These are phyloP conservation scores for Masnerella sp. DNA, from an alignment of 2,888 invertebrate species.

Conservation along the genomic window DNA sequence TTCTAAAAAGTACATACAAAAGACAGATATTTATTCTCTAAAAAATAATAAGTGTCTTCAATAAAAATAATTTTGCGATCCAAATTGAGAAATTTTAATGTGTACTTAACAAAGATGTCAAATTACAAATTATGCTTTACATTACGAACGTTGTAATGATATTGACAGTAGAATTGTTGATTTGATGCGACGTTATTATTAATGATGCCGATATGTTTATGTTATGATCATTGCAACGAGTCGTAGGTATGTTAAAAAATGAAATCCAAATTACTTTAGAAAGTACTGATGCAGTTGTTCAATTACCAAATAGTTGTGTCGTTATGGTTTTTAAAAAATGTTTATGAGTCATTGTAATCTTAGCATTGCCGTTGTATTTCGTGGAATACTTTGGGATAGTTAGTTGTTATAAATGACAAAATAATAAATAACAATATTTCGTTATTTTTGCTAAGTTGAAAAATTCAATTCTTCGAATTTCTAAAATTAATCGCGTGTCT, in stretches of 20 bases:
- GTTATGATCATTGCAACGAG: conserved; percentile 22
- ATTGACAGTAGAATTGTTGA: conserved; percentile 40
- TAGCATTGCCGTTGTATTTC: conserved; percentile 14
- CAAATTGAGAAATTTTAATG: no score
- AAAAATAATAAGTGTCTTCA: no score
- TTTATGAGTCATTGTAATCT: conserved; percentile 28
- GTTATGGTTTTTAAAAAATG: conserved; percentile 31
- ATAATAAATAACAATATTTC: conserved; percentile 17
- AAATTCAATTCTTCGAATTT: no score
- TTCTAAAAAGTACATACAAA: no score
- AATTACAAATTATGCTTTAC: no score
- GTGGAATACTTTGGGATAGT: conserved; percentile 22
- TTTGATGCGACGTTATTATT: conserved; percentile 36
- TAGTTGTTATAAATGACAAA: conserved; percentile 14
- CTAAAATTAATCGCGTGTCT: no score
- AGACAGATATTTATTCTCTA: no score
- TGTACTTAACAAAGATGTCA: no score
- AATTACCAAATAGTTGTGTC: conserved; percentile 37
- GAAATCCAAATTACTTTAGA: conserved; percentile 49
- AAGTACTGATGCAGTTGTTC: conserved; percentile 47
- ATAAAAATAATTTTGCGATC: no score
- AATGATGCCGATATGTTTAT: conserved; percentile 23
- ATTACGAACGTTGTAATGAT: no score
- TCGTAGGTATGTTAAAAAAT: conserved; percentile 18
- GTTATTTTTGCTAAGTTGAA: no score